phyloP scores from a whole-genome alignment of 2,113 vertebrate genomes.

The Anseranas semipalmata region DNA sequence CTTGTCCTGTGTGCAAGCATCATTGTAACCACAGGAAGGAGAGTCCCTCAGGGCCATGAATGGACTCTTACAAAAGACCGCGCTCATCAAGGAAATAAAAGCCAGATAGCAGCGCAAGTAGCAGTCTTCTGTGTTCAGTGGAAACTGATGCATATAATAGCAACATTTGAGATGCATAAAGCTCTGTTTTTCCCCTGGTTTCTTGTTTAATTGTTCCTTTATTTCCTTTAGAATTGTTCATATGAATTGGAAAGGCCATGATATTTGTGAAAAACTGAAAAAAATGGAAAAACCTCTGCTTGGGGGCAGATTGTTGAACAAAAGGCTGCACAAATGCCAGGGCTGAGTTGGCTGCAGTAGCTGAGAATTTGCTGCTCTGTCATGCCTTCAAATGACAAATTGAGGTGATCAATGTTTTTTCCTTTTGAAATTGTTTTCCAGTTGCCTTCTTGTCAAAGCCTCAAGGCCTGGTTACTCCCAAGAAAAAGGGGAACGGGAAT shows the following conservation, averaged over 20 bases:
- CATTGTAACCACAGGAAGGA: slow-evolving; percentile 14
- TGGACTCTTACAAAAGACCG: slow-evolving; percentile 33
- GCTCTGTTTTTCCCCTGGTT: not conserved
- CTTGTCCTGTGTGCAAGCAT: not conserved
- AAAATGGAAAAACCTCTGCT: not conserved
- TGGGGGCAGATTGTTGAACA: not conserved
- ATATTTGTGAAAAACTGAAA: slow-evolving; percentile 38
- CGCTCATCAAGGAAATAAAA: slow-evolving; percentile 11
- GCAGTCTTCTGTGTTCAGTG: slow-evolving; percentile 31
- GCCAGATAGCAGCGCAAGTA: slow-evolving; percentile 26
- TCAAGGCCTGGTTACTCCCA: slow-evolving; percentile 78
- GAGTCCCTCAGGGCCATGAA: not conserved
- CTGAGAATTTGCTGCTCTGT: not conserved
- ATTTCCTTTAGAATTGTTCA: slow-evolving; percentile 44
- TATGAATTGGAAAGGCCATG: slow-evolving; percentile 42
- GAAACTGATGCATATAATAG: slow-evolving; percentile 44
- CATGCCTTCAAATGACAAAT: not conserved
- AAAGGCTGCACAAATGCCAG: not conserved
- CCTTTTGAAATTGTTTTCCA: slow-evolving; percentile 50
- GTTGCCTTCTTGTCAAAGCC: slow-evolving; percentile 90
- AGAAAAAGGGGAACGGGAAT: slow-evolving; percentile 79
- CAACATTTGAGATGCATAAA: slow-evolving; percentile 30
- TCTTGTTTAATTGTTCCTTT: not conserved
- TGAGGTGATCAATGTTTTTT: not conserved
- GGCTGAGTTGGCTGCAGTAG: not conserved